phyloP scores from a whole-genome alignment of 2,888 invertebrate species.

The Amphipoea lucens region DNA sequence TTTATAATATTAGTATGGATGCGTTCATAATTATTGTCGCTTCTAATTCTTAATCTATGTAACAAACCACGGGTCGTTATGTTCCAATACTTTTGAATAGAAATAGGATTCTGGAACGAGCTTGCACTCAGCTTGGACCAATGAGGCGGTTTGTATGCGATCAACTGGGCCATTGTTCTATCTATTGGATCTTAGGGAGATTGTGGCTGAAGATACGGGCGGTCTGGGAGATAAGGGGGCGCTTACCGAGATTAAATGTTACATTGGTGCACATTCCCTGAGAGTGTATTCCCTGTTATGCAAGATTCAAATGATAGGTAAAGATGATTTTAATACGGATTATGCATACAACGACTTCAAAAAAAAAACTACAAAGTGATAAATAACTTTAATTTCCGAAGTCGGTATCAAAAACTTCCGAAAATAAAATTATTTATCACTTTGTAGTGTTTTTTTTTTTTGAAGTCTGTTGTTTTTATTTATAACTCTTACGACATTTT shows the following conservation, averaged over 20 bases:
- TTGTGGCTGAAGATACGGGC: neutral
- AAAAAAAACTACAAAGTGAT: too few species aligned
- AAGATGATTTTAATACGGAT: too few species aligned
- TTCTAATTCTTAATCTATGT: conserved; percentile 22
- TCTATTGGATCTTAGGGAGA: conserved; percentile 24
- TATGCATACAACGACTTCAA: too few species aligned
- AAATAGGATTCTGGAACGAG: conserved; percentile 19
- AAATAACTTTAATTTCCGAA: too few species aligned
- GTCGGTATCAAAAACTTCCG: too few species aligned
- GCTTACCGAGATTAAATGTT: neutral
- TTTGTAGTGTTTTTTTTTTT: too few species aligned
- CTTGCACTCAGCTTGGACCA: conserved; percentile 36
- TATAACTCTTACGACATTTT: neutral
- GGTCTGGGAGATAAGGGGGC: neutral
- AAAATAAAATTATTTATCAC: too few species aligned
- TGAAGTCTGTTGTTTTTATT: too few species aligned
- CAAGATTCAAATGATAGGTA: neutral
- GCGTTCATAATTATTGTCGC: too few species aligned
- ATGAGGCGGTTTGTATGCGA: conserved; percentile 44
- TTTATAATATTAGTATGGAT: too few species aligned
- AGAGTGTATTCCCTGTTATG: neutral
- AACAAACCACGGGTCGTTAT: conserved; percentile 26
- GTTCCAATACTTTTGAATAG: conserved; percentile 53
- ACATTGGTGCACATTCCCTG: neutral
- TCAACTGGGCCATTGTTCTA: conserved; percentile 18